phyloP scores from a whole-genome alignment of 1,140 invertebrate genomes.

The Macrobrachium nipponense region DNA sequence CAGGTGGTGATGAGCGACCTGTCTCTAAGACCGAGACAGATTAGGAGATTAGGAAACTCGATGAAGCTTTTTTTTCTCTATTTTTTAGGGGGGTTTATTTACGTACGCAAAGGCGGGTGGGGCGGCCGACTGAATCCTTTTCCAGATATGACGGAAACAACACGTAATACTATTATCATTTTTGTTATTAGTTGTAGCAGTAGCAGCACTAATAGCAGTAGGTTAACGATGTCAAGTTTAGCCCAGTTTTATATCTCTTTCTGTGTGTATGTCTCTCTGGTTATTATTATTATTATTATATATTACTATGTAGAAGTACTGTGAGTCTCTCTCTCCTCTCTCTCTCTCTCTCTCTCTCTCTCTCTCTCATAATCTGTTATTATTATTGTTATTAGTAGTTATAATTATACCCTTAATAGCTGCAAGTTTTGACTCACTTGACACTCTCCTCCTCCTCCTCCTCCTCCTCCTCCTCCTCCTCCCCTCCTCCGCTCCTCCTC shows the following conservation, averaged over 20 bases:
- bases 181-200: too few species aligned
- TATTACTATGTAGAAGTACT: neutral
- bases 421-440: neutral
- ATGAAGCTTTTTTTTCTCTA: too few species aligned
- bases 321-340: neutral
- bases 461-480: constrained; percentile 3
- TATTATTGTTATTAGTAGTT: neutral
- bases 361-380: neutral
- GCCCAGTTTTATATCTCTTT: neutral
- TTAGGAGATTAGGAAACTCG: too few species aligned
- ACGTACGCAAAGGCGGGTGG: too few species aligned
- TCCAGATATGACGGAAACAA: too few species aligned
- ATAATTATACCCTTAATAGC: neutral
- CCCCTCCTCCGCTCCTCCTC: neutral
- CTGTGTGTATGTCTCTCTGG: neutral
- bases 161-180: too few species aligned
- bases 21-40: too few species aligned
- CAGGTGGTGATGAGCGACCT: too few species aligned
- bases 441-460: neutral
- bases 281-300: neutral
- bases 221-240: too few species aligned
- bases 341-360: constrained; percentile 21
- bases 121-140: too few species aligned
- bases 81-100: too few species aligned
- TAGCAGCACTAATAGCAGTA: too few species aligned